Evolutionary conservation across 2,113 vertebrate species (phyloP), one percentile per base, ranked within the genome.

Genomic region (Aramus guarauna): DNA sequence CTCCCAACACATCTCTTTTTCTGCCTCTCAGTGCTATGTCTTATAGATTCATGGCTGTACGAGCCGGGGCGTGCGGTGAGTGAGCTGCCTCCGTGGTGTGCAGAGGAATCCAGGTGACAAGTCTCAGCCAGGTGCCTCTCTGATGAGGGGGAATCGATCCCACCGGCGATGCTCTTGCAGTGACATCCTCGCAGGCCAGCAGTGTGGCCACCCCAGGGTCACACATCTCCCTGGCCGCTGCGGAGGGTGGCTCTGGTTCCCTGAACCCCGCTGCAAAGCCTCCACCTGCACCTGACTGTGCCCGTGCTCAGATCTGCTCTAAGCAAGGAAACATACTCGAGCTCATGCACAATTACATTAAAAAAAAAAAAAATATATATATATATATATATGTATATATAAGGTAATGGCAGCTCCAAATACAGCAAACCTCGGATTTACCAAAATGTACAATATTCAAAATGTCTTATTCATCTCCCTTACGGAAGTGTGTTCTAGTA

Each of bases 201-300:
- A 62, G 60, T 3, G 12, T 2, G 3, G 71, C 12, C 45, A 37
- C 22, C 22, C 34, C 39, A 52, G 75, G 60, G 62, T 22, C 29
- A 36, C 62, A 6, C 9, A 13, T 21, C 16, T 60, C 39, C 22
- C 20, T 37, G 52, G 22, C 36, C 2, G 3, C 37, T 2, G 13
- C 0, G 3, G 48, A 23, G 1, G 0, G 22, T 2, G 15, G 5
- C 32, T 69, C 69, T 68, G 53, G 26, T 37, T 67, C 47, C 37
- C 43, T 20, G 29, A 74, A 37, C 13, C 17, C 47, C 55, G 32
- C 37, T 89, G 76, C 47, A 75, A 89, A 91, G 72, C n/a, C 53
- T 45, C 7, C 79, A 45, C 37, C 15, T 43, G 39, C 45, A 74
- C 30, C 58, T 27, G 24, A 43, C 16, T 1, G 0, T 67, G 91